These are phyloP conservation scores for Drosophila diplacantha DNA, from an alignment of 2,888 invertebrate genomes.

Conservation along the genomic window DNA sequence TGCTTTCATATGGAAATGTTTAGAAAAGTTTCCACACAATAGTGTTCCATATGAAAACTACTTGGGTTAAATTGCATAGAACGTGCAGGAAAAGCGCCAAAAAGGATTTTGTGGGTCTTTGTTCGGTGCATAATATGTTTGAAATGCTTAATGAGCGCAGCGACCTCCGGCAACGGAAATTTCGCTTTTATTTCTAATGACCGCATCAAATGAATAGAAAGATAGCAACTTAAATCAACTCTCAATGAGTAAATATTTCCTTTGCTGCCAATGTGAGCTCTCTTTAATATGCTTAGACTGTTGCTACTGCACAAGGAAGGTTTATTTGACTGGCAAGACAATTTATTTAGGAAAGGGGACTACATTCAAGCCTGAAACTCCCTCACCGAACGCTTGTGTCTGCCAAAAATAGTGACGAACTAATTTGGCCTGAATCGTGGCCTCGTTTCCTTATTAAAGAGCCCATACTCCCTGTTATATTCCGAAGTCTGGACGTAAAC, in stretches of 20 bases:
- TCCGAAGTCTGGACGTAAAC: slow-evolving; percentile 8
- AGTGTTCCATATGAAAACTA: slow-evolving; percentile 26
- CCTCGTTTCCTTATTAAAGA: slow-evolving; percentile 15
- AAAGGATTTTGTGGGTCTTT: slow-evolving; percentile 16
- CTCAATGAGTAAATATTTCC: neutral
- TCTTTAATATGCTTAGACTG: neutral
- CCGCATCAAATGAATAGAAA: neutral
- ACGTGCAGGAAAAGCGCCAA: slow-evolving; percentile 24
- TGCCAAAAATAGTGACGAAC: slow-evolving; percentile 3
- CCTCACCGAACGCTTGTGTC: too few relatives aligned
- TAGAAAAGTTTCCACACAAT: slow-evolving; percentile 50
- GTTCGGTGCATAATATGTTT: slow-evolving; percentile 18
- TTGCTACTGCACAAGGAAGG: neutral
- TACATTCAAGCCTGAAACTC: neutral
- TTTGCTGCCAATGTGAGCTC: too few relatives aligned
- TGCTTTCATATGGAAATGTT: slow-evolving; percentile 52
- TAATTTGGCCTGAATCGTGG: slow-evolving; percentile 1
- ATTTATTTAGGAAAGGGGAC: neutral
- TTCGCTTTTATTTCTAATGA: slow-evolving; percentile 3
- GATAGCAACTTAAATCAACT: neutral
- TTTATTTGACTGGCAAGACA: too few relatives aligned
- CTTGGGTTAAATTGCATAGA: slow-evolving; percentile 32
- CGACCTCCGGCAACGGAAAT: slow-evolving; percentile 1
- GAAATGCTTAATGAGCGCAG: slow-evolving; percentile 22
- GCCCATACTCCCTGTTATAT: slow-evolving; percentile 1